A percentile compares a stretch with the other conserved stretches of the same genome.
phyloP scores from a whole-genome alignment of 2,797 vertebrate species.

The Hephaestus fuliginosus region DNA sequence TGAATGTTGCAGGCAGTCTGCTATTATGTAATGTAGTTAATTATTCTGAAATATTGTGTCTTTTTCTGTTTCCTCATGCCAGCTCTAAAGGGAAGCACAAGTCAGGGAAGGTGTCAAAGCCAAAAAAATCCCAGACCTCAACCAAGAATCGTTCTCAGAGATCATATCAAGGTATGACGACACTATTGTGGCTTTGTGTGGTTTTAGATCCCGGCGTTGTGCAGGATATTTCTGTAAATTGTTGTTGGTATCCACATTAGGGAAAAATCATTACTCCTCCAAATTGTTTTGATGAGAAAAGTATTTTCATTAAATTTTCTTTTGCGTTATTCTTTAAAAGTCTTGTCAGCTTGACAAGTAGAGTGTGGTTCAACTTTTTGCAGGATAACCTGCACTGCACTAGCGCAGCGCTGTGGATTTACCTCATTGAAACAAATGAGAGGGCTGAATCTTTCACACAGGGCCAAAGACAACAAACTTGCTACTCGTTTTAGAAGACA shows the following conservation, averaged over 20 bases:
- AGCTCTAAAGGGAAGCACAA: slow-evolving; percentile 95
- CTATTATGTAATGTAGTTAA: neutral
- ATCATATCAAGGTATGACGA: slow-evolving; percentile 88
- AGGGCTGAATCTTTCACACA: no score
- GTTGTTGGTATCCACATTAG: neutral
- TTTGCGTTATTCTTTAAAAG: neutral
- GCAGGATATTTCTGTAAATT: neutral
- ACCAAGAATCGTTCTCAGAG: slow-evolving; percentile 87
- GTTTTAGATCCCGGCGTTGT: neutral
- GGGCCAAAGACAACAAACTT: no score
- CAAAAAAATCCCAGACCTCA: slow-evolving; percentile 87
- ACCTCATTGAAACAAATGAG: no score
- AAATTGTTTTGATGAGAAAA: neutral
- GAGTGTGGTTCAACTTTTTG: neutral
- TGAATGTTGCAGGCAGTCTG: no score
- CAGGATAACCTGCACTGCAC: neutral
- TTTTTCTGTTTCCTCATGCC: slow-evolving; percentile 44
- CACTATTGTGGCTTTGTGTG: neutral
- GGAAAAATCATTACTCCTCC: neutral
- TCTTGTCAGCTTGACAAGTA: neutral
- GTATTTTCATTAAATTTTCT: neutral
- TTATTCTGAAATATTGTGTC: neutral
- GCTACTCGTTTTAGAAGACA: no score
- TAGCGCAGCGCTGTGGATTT: no score
- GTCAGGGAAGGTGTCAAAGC: slow-evolving; percentile 89